phyloP scores from a whole-genome alignment of 2,113 vertebrate genomes.

The Cygnus buccinator region DNA sequence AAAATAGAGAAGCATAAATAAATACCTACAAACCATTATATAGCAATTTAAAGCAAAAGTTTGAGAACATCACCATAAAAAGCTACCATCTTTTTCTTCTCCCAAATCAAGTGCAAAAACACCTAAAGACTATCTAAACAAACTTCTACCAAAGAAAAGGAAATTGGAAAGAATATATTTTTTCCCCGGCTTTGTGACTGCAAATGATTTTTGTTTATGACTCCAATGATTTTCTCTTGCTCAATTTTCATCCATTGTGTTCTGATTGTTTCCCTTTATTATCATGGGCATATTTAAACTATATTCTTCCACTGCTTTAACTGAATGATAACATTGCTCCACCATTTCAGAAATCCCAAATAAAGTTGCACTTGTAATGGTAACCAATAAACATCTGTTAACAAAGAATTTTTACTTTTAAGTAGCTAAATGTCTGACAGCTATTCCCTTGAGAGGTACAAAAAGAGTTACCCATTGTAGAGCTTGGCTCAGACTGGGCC shows the following conservation, averaged over 20 bases:
- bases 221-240: background rate
- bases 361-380: background rate
- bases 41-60: background rate
- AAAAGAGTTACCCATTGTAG: background rate
- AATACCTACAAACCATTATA: background rate
- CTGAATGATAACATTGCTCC: background rate
- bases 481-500: background rate
- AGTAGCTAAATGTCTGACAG: conserved; percentile 7
- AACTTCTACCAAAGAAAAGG: background rate
- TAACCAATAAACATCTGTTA: conserved; percentile 3
- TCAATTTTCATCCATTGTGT: background rate
- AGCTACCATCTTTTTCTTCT: background rate
- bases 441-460: background rate
- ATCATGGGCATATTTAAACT: background rate
- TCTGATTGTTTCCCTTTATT: background rate
- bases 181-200: background rate
- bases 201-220: background rate
- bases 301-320: background rate
- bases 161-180: background rate
- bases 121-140: background rate
- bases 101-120: background rate
- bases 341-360: background rate
- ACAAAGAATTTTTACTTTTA: background rate
- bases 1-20: background rate
- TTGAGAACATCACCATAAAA: background rate